Conservation (phyloP, 2,113 vertebrate species). For the Orthonyx spaldingii region DNA sequence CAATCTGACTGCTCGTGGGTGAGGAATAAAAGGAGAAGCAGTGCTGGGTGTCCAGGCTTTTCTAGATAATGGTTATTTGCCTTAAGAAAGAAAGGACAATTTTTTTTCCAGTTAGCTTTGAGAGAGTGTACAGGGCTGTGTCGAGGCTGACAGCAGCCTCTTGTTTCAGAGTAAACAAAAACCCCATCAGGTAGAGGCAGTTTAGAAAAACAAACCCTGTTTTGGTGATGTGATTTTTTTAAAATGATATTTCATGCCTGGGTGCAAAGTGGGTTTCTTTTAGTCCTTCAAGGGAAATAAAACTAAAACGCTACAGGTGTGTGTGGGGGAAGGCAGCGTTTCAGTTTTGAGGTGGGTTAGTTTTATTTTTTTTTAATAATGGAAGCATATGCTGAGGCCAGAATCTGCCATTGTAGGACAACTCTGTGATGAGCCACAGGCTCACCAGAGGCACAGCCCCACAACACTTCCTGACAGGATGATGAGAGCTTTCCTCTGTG, state of each 20-base stretch:
- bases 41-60: background rate
- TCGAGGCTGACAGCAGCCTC: background rate
- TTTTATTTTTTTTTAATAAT: background rate
- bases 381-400: background rate
- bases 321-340: background rate
- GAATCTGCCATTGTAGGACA: background rate
- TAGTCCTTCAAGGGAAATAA: background rate
- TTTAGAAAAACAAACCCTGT: background rate
- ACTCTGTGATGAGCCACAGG: background rate
- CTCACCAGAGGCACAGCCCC: background rate
- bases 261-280: background rate
- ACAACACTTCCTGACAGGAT: background rate
- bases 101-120: background rate
- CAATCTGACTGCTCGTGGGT: background rate
- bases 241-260: background rate
- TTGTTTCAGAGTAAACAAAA: slow-evolving; percentile 28
- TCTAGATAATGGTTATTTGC: background rate
- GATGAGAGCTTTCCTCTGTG: background rate
- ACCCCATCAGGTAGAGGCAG: background rate
- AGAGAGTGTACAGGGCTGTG: background rate
- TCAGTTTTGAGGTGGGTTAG: background rate
- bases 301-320: background rate
- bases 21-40: background rate
- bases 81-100: background rate
- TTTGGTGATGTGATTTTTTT: background rate